These are phyloP conservation scores for Suncus etruscus DNA, from an alignment of 2,113 vertebrate species.

Conservation along the genomic window DNA sequence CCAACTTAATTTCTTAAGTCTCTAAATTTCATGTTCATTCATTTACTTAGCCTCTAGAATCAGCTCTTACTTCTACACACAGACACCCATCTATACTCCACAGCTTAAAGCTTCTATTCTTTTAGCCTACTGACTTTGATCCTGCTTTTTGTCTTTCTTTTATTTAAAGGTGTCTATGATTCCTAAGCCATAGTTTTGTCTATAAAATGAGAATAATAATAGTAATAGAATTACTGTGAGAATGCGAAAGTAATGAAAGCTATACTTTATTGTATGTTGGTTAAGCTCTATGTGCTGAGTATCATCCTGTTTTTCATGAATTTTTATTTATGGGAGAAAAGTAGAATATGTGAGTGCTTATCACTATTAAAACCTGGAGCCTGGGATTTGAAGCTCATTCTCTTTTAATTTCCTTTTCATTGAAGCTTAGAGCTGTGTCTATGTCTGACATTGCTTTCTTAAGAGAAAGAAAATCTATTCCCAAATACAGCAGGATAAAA, in stretches of 20 bases:
- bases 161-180: constrained; percentile 11
- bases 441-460: constrained; percentile 47
- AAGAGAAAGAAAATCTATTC: constrained; percentile 39
- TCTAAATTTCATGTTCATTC: not conserved
- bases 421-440: constrained; percentile 53
- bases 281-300: not conserved
- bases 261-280: constrained; percentile 38
- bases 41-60: not conserved
- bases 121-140: not conserved
- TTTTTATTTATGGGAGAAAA: constrained; percentile 52
- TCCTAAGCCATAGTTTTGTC: constrained; percentile 30
- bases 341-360: constrained; percentile 33
- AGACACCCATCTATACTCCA: not conserved
- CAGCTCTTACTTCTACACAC: not conserved
- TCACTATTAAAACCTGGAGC: constrained; percentile 3
- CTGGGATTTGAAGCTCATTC: constrained; percentile 59
- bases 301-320: constrained; percentile 21
- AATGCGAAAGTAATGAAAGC: not conserved
- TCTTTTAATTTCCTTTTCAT: constrained; percentile 58
- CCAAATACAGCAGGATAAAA: not conserved
- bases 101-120: not conserved
- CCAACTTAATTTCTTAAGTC: not conserved
- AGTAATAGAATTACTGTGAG: constrained; percentile 26
- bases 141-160: not conserved
- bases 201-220: constrained; percentile 45